phyloP scores from a whole-genome alignment of 2,797 vertebrate species.

The Premnoplex brunnescens region DNA sequence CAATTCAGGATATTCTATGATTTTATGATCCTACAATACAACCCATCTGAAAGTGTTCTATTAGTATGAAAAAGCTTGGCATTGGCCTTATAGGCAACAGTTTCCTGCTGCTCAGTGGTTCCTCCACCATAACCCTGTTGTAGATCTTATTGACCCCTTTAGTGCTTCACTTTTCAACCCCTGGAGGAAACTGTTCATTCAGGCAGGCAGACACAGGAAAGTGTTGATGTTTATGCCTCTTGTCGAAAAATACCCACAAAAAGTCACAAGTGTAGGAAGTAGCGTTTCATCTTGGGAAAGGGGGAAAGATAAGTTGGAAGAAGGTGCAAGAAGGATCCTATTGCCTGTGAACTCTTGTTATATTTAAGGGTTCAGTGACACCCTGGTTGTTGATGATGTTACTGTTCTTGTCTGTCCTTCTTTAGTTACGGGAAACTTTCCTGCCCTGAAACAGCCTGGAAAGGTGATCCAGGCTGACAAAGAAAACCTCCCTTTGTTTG shows the following conservation, averaged over 20 bases:
- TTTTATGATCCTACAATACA: background rate
- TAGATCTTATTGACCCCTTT: background rate
- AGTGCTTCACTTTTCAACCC: background rate
- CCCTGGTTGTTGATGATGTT: background rate
- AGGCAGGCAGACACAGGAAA: rapidly evolving
- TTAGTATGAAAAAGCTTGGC: background rate
- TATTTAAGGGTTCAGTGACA: background rate
- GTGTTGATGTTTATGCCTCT: background rate
- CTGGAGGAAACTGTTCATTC: background rate
- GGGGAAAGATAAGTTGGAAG: background rate
- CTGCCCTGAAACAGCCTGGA: background rate
- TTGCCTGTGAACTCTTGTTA: background rate
- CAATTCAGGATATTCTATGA: background rate
- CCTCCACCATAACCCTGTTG: background rate
- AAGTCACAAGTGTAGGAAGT: background rate
- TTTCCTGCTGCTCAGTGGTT: background rate
- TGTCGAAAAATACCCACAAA: background rate
- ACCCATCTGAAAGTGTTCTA: background rate
- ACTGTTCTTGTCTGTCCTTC: background rate
- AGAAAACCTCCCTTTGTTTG: rapidly evolving
- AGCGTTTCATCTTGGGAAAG: background rate
- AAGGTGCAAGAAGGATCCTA: background rate
- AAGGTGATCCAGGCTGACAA: background rate
- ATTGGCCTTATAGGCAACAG: background rate
- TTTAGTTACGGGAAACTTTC: background rate